Conservation (phyloP, 2,113 vertebrate genomes). For the Eleginops maclovinus region DNA sequence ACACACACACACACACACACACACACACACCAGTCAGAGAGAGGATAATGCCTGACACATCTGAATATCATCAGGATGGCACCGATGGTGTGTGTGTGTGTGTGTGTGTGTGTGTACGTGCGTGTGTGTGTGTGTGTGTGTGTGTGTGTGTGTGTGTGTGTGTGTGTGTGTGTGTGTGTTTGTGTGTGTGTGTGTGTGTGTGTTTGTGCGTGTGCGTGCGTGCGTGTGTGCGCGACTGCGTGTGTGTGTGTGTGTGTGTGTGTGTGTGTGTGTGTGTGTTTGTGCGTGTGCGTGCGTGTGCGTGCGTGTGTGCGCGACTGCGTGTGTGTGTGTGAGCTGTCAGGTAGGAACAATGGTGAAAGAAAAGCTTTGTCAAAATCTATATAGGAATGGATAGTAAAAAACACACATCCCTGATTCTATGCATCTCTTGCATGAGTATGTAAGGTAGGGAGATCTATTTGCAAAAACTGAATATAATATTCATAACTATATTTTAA, state of each 20-base stretch:
- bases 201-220: background rate
- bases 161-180: too few relatives aligned
- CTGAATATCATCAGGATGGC: slow-evolving; percentile 70
- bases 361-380: slow-evolving; percentile 54
- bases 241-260: slow-evolving; percentile 4
- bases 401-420: slow-evolving; percentile 32
- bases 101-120: slow-evolving; percentile 37
- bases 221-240: background rate
- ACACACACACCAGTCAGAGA: slow-evolving; percentile 51
- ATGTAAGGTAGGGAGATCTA: too few relatives aligned
- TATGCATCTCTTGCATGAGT: background rate
- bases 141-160: slow-evolving; percentile 29
- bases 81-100: slow-evolving; percentile 33
- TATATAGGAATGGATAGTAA: slow-evolving; percentile 30
- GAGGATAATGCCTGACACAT: slow-evolving; percentile 67
- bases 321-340: slow-evolving; percentile 17
- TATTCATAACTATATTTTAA: too few relatives aligned
- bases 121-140: slow-evolving; percentile 27
- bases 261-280: slow-evolving; percentile 20
- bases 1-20: slow-evolving; percentile 17
- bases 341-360: slow-evolving; percentile 44
- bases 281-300: slow-evolving; percentile 31
- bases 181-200: background rate
- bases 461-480: too few relatives aligned
- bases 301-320: slow-evolving; percentile 2